These are phyloP conservation scores for Actenoides lindsayi DNA, from an alignment of 2,113 vertebrate species.

Conservation along the genomic window DNA sequence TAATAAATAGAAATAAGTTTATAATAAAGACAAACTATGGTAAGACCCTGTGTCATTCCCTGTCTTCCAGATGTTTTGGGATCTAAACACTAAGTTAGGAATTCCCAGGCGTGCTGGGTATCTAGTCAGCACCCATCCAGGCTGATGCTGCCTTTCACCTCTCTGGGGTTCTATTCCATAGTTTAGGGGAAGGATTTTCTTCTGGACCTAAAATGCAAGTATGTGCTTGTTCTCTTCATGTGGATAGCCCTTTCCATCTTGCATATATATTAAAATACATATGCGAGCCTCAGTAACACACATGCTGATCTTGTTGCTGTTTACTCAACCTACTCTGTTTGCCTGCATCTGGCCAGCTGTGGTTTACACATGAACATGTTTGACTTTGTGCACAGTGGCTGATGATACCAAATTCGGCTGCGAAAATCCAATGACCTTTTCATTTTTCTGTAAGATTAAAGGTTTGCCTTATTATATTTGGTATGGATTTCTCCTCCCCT, in stretches of 20 bases:
- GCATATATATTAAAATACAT: accelerated
- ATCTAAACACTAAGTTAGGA: background rate
- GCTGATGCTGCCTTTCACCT: background rate
- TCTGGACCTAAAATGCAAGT: background rate
- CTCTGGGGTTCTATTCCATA: background rate
- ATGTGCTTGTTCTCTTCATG: background rate
- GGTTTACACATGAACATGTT: background rate
- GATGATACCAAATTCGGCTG: background rate
- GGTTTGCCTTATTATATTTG: background rate
- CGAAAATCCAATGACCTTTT: background rate
- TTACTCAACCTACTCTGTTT: background rate
- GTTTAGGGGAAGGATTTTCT: background rate
- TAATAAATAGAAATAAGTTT: background rate
- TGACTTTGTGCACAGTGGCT: background rate
- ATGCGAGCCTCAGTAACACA: background rate
- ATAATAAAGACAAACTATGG: background rate
- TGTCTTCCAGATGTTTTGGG: background rate
- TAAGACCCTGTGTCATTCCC: background rate
- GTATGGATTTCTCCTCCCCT: background rate
- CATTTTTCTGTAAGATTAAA: background rate
- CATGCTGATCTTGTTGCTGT: background rate
- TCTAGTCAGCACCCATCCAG: background rate
- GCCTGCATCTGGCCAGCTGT: background rate
- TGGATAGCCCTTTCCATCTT: background rate
- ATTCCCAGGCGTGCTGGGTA: background rate